These are phyloP conservation scores for Hypotaenidia okinawae DNA, from an alignment of 2,797 vertebrate genomes.

Conservation along the genomic window DNA sequence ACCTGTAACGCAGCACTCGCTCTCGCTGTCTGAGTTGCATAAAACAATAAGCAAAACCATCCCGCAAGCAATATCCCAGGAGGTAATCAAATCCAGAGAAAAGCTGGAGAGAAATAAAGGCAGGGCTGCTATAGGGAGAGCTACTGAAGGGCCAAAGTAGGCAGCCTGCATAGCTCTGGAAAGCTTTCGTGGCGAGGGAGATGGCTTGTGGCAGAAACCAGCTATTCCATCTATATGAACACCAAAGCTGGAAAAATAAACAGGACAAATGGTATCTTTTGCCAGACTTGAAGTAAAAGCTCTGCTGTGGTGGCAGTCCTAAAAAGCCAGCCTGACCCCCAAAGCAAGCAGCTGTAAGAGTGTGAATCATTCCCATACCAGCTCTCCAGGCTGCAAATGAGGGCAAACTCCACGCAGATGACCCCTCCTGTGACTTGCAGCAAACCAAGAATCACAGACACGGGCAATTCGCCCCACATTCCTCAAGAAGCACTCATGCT, in stretches of 20 bases:
- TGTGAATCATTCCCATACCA: background rate
- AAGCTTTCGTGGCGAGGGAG: background rate
- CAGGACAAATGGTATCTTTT: background rate
- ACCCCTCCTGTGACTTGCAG: background rate
- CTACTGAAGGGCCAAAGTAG: background rate
- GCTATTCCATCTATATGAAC: background rate
- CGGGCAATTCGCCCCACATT: conserved; percentile 6
- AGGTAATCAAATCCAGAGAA: background rate
- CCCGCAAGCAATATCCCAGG: background rate
- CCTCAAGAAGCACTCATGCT: conserved; percentile 45
- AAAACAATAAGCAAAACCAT: background rate
- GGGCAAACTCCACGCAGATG: background rate
- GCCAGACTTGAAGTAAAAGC: background rate
- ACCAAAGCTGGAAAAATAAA: background rate
- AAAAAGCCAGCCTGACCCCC: background rate
- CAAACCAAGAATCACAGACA: background rate
- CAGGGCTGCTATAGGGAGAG: background rate
- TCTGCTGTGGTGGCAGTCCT: background rate
- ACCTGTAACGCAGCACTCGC: background rate
- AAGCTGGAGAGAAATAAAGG: background rate
- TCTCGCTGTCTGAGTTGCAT: background rate
- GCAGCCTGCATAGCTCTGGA: background rate
- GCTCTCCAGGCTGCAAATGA: background rate
- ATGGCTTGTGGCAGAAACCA: background rate
- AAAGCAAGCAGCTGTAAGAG: background rate